phyloP scores from a whole-genome alignment of 64 coral and sea anemone species.

The Actinia equina region DNA sequence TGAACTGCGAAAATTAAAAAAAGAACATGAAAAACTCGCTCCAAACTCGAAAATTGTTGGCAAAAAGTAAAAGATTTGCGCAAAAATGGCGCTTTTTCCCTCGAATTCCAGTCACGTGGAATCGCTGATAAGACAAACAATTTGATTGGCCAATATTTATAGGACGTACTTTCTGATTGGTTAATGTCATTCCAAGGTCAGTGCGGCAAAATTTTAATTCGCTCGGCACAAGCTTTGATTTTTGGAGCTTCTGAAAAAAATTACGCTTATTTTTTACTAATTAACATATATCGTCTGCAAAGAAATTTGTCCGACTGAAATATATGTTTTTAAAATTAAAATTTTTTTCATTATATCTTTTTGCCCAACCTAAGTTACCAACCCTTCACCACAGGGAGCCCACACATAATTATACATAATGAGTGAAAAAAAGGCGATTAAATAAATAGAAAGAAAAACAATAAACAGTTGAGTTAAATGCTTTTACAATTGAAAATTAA shows the following conservation, averaged over 20 bases:
- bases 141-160: conserved; percentile 23
- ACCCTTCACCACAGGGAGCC: too few species aligned
- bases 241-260: not conserved
- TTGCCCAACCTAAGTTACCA: not conserved
- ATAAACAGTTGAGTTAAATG: too few species aligned
- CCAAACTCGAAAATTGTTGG: not conserved
- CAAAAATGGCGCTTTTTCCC: conserved; percentile 34
- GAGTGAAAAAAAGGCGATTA: too few species aligned
- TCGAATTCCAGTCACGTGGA: conserved; percentile 31
- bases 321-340: not conserved
- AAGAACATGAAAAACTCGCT: not conserved
- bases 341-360: not conserved
- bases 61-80: not conserved
- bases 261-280: not conserved
- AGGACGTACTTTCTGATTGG: conserved; percentile 17
- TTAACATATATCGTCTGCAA: not conserved
- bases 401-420: too few species aligned
- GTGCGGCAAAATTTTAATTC: conserved; percentile 9
- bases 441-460: too few species aligned
- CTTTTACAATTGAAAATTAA: too few species aligned
- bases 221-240: not conserved
- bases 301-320: not conserved
- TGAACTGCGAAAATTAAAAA: conserved; percentile 14
- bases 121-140: not conserved
- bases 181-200: not conserved